Percentiles rank a stretch among this genome's conserved stretches.
Evolutionary conservation across 2,888 invertebrate genomes (phyloP).

Genomic region (Zhuqinia jingwanae): DNA sequence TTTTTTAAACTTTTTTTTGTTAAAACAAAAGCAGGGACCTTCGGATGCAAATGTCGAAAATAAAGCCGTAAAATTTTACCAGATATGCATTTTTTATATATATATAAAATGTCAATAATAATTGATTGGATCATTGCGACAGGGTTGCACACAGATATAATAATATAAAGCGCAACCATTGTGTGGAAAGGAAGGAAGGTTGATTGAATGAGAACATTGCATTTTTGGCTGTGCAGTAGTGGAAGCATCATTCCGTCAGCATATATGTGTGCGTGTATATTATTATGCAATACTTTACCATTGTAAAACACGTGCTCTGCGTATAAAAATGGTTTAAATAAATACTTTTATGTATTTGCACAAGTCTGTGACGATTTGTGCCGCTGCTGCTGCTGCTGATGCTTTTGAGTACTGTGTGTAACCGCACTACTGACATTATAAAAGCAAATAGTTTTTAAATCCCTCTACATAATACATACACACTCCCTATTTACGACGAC

Average conservation of each 20-base stretch:
- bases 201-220: too few relatives aligned
- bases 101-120: too few relatives aligned
- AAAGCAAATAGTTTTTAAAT: neutral
- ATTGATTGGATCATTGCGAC: neutral
- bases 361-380: constrained; percentile 13
- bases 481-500: too few relatives aligned
- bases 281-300: neutral
- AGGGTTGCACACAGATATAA: neutral
- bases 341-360: constrained; percentile 9
- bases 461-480: constrained; percentile 24
- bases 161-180: neutral
- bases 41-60: too few relatives aligned
- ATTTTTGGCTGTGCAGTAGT: neutral
- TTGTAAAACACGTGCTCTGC: neutral
- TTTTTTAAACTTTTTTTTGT: too few relatives aligned
- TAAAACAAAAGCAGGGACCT: too few relatives aligned
- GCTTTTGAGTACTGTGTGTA: neutral
- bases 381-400: neutral
- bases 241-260: too few relatives aligned
- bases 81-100: too few relatives aligned
- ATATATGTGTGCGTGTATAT: neutral
- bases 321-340: neutral
- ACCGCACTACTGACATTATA: neutral
- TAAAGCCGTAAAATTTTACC: too few relatives aligned
- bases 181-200: constrained; percentile 22